These are phyloP conservation scores for Percopsis omiscomaycus DNA, from an alignment of 2,797 vertebrate genomes.

Conservation along the genomic window DNA sequence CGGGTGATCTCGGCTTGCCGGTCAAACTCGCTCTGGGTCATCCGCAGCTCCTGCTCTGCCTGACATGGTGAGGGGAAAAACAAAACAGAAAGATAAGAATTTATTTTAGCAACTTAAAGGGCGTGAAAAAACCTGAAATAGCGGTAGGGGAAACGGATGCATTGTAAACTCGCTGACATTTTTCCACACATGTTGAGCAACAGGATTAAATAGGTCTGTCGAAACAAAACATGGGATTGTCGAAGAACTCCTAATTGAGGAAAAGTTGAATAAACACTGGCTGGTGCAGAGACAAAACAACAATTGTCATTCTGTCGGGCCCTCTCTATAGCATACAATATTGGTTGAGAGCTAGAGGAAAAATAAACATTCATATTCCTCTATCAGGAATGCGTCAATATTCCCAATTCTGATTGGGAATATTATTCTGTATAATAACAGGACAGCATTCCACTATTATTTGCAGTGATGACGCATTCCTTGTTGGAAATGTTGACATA, in stretches of 20 bases:
- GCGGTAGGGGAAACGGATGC: not conserved
- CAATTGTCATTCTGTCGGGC: constrained; percentile 37
- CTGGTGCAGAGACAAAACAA: constrained; percentile 21
- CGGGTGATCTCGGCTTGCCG: constrained; percentile 97
- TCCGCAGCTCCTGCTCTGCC: constrained; percentile 97
- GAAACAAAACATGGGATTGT: constrained; percentile 43
- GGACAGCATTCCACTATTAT: no score
- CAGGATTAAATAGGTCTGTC: constrained; percentile 16
- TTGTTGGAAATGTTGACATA: no score
- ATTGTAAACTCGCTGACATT: not conserved
- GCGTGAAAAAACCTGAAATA: not conserved
- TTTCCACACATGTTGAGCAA: constrained; percentile 32
- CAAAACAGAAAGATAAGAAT: no score
- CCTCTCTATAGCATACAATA: constrained; percentile 8
- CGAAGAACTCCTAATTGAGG: constrained; percentile 12
- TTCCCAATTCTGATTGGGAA: no score
- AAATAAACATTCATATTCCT: not conserved
- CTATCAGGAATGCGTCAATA: no score
- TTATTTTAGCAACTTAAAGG: no score
- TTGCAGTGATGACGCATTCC: no score
- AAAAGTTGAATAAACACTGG: constrained; percentile 38
- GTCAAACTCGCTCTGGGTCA: constrained; percentile 98
- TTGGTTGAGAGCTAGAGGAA: constrained; percentile 6
- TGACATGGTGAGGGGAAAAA: constrained; percentile 46
- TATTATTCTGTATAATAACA: no score